Evolutionary conservation across 2,888 invertebrate species (phyloP).

Genomic region (Tryphoninae sp.): DNA sequence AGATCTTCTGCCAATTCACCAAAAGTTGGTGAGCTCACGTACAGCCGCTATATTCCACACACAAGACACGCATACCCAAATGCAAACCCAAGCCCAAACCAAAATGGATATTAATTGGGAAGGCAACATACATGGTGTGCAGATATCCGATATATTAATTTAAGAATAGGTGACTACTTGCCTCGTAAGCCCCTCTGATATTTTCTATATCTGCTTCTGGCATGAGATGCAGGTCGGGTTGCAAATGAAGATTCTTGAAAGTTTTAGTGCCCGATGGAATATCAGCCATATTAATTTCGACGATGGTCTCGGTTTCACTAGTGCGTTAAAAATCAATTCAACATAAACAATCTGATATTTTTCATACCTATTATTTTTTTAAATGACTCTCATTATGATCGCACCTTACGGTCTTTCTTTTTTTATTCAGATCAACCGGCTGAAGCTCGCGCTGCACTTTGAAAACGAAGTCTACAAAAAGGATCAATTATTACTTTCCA

Average conservation of each 20-base stretch:
- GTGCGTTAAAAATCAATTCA: slow-evolving; percentile 3
- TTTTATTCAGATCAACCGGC: neutral
- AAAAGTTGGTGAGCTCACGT: slow-evolving; percentile 54
- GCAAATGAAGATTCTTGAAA: slow-evolving; percentile 28
- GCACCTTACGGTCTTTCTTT: slow-evolving; percentile 4
- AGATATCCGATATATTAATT: neutral
- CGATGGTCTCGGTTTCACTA: neutral
- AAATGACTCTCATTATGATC: neutral
- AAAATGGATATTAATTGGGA: neutral
- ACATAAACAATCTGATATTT: neutral
- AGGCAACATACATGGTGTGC: neutral
- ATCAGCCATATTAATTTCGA: neutral
- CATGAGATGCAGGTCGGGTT: slow-evolving; percentile 36
- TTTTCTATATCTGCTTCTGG: slow-evolving; percentile 30
- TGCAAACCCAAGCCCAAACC: slow-evolving; percentile 8
- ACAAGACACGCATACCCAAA: slow-evolving; percentile 18
- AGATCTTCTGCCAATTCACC: slow-evolving; percentile 59
- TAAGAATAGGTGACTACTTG: slow-evolving; percentile 8
- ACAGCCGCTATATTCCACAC: slow-evolving; percentile 26
- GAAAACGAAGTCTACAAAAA: slow-evolving; percentile 33
- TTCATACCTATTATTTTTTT: neutral
- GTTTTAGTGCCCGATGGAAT: neutral
- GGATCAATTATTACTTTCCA: neutral
- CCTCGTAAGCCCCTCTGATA: neutral
- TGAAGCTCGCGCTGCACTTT: slow-evolving; percentile 8